These are phyloP conservation scores for Neodiprion lecontei DNA, from an alignment of 1,140 invertebrate genomes.

Conservation along the genomic window DNA sequence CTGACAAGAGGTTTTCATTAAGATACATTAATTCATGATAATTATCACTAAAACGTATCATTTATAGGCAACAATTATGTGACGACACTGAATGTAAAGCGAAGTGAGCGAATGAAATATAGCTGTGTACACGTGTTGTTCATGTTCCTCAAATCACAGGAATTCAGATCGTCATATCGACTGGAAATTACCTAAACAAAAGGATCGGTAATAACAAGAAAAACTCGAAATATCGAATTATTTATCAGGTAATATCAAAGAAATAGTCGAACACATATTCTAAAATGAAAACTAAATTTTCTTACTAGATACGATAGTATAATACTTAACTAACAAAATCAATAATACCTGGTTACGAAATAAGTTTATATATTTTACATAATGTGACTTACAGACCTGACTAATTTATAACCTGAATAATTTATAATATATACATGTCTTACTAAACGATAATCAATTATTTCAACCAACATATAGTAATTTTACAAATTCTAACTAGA, in stretches of 20 bases:
- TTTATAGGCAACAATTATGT: too few species aligned
- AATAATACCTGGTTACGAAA: neutral
- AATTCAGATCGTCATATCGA: neutral
- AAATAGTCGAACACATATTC: constrained; percentile 6
- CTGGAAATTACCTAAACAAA: constrained; percentile 1
- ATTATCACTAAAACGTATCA: too few species aligned
- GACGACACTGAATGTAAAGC: too few species aligned
- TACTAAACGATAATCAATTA: constrained; percentile 23
- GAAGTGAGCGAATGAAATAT: too few species aligned
- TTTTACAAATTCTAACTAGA: too few species aligned
- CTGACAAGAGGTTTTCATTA: too few species aligned
- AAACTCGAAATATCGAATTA: constrained; percentile 24
- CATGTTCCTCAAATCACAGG: constrained; percentile 4
- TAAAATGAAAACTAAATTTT: constrained; percentile 18
- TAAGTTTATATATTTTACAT: constrained; percentile 17
- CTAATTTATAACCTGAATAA: constrained; percentile 23
- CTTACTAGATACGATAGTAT: neutral
- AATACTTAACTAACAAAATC: neutral
- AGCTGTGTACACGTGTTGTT: neutral
- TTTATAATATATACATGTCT: constrained; percentile 21
- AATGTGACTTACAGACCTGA: constrained; percentile 28
- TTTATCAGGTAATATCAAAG: constrained; percentile 38
- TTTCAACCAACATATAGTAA: too few species aligned
- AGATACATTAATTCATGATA: too few species aligned
- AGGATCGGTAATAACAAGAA: constrained; percentile 13